These are phyloP conservation scores for Taurulus bubalis DNA, from an alignment of 2,113 vertebrate genomes.

Conservation along the genomic window DNA sequence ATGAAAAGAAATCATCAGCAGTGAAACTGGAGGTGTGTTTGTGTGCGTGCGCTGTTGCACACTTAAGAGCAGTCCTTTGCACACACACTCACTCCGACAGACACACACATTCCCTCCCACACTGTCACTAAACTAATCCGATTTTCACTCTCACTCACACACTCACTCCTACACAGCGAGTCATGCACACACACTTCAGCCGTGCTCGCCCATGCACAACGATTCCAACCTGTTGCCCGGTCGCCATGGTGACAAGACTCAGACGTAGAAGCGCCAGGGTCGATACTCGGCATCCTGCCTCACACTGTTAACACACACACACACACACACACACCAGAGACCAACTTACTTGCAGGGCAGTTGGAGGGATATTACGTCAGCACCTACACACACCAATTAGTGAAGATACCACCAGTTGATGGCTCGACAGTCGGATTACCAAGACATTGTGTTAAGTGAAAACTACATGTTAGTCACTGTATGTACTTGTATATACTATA, in stretches of 20 bases:
- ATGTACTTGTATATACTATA: no score
- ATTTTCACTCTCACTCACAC: conserved; percentile 68
- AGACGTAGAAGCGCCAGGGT: conserved; percentile 40
- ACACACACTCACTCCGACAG: conserved; percentile 8
- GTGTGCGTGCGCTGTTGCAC: background rate
- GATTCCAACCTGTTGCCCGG: conserved; percentile 69
- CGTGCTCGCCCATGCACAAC: conserved; percentile 50
- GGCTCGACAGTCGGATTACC: background rate
- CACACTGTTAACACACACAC: conserved; percentile 1
- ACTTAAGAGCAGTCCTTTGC: conserved; percentile 19
- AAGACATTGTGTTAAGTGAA: background rate
- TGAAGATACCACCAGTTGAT: background rate
- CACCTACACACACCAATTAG: conserved; percentile 5
- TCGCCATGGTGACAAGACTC: conserved; percentile 67
- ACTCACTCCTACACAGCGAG: conserved; percentile 63
- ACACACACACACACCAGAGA: conserved; percentile 2
- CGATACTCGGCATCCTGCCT: conserved; percentile 40
- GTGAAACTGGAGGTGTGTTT: background rate
- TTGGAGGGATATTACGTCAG: conserved; percentile 14
- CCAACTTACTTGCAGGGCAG: background rate
- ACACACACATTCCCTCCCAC: conserved; percentile 45
- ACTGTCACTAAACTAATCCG: conserved; percentile 65
- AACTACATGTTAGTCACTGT: no score
- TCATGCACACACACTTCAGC: conserved; percentile 67
- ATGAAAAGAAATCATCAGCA: background rate